Percentiles rank a stretch among this genome's conserved stretches.
Conservation (phyloP, 2,113 vertebrate species). For the Apteryx mantelli region DNA sequence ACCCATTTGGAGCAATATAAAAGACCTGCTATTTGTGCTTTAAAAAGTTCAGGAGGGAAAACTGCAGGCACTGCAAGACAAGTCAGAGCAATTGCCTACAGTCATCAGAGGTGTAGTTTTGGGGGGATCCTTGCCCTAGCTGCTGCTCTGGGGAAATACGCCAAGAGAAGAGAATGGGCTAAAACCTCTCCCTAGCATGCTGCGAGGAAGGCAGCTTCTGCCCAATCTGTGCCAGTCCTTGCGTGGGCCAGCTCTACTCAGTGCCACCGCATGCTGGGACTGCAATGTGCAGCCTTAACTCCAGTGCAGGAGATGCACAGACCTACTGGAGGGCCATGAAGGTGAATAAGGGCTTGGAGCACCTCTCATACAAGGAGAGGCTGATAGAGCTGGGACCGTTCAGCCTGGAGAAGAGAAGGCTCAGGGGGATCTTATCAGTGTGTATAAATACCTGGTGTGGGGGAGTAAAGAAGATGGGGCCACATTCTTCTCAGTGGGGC, state of each 20-base stretch:
- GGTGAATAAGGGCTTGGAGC: not conserved
- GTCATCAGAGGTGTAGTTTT: not conserved
- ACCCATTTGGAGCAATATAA: slow-evolving; percentile 9
- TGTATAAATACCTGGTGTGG: not conserved
- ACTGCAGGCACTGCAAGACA: not conserved
- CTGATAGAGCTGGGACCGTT: not conserved
- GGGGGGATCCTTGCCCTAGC: not conserved
- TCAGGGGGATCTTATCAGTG: not conserved
- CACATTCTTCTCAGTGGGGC: not conserved
- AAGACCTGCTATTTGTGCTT: slow-evolving; percentile 46
- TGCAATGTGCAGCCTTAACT: not conserved
- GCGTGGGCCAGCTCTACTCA: not conserved
- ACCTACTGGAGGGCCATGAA: not conserved
- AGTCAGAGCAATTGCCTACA: not conserved
- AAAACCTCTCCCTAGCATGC: not conserved
- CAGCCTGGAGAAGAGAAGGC: not conserved
- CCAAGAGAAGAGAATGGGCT: not conserved
- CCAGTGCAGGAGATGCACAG: rapidly evolving
- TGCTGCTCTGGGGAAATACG: not conserved
- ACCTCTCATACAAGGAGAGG: not conserved
- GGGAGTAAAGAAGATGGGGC: not conserved
- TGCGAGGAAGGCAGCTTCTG: not conserved
- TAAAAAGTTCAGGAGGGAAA: slow-evolving; percentile 8
- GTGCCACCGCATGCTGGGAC: rapidly evolving
- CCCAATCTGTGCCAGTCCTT: not conserved